Base-by-base conservation (phyloP, 2,113 vertebrate genomes). In the Prinia subflava region DNA sequence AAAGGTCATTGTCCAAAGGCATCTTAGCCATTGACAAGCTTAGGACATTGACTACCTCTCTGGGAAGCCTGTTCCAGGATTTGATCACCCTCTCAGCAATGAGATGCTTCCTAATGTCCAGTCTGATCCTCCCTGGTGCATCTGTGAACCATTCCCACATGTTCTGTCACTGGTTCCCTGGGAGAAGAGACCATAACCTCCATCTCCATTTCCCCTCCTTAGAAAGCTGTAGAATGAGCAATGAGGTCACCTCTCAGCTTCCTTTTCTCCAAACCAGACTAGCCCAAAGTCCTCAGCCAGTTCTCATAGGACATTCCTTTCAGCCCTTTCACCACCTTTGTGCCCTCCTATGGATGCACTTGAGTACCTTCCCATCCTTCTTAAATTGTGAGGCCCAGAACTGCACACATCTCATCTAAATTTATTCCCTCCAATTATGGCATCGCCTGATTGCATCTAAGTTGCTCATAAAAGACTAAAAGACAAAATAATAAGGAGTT, bases 351-450 rank as follows among this genome's bases (percentile, higher is more conserved):
- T 41, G n/a, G 39, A 53, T 47, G 39, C 28, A 15, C 47, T 47
- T 11, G 24, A 62, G 11, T 11, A 41, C 25, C 11, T 76, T 68
- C 39, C 8, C 53, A 31, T 19, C 17, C 14, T 17, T 35, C 47
- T 55, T 35, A 31, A 55, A 30, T 22, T 63, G 8, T 41, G 42
- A 14, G 22, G 6, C 37, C 18, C 37, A 57, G 49, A 83, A 25
- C 9, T 52, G 18, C 28, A 42, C 10, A 30, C 2, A 27, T 50
- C 33, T 60, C 50, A 74, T 64, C 27, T 64, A 65, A 73, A 31
- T 57, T 52, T 49, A 70, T 33, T 37, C 1, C 3, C 3, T 2
- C 3, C 30, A 62, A 3, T 27, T 56, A 37, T 1, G 2, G 16
- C 8, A 39, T 39, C 15, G 2, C n/a, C 65, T 67, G 22, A 67